phyloP scores from a whole-genome alignment of 2,113 vertebrate species.

The Anguilla rostrata region DNA sequence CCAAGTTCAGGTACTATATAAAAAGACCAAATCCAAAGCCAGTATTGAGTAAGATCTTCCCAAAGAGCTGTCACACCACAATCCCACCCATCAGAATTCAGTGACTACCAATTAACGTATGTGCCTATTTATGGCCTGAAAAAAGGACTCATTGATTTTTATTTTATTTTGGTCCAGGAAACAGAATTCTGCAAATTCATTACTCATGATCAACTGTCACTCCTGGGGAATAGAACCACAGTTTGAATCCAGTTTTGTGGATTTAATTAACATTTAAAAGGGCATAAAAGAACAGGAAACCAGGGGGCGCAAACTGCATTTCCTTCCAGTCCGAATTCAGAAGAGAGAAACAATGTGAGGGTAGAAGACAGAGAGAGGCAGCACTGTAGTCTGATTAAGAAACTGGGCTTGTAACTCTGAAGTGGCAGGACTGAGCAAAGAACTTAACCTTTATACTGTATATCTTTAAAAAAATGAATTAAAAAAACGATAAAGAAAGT shows the following conservation, averaged over 20 bases:
- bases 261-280: too few relatives aligned
- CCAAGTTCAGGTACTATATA: too few relatives aligned
- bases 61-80: conserved; percentile 4
- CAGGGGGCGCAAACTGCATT: background rate
- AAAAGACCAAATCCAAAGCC: background rate
- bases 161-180: background rate
- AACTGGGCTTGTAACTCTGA: too few relatives aligned
- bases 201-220: too few relatives aligned
- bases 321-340: background rate
- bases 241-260: too few relatives aligned
- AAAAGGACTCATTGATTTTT: background rate
- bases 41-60: background rate
- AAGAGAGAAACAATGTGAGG: background rate
- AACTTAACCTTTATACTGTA: too few relatives aligned
- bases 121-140: background rate
- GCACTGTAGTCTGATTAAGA: background rate
- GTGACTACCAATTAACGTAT: background rate
- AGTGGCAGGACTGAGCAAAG: too few relatives aligned
- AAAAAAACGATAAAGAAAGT: too few relatives aligned
- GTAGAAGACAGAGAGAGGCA: background rate
- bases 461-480: too few relatives aligned
- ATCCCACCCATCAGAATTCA: background rate
- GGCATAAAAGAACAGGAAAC: background rate
- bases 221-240: too few relatives aligned
- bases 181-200: too few relatives aligned